Percentiles rank a stretch among this genome's conserved stretches.
phyloP scores from a whole-genome alignment of 2,113 vertebrate species.

The Scytalopus superciliaris region DNA sequence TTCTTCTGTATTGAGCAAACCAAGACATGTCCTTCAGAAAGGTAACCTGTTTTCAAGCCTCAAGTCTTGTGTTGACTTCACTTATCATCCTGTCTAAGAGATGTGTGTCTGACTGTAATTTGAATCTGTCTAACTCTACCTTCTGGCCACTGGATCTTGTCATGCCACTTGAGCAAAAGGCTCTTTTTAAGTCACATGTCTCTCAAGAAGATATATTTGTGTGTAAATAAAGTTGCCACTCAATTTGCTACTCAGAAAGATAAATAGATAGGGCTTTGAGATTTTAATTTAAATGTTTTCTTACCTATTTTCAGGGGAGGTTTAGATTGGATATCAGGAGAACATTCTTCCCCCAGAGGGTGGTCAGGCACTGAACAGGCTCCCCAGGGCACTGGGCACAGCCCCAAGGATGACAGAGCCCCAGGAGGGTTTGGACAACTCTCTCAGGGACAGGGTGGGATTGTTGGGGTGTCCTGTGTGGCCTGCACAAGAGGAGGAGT shows the following conservation, averaged over 20 bases:
- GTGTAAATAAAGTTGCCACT: background rate
- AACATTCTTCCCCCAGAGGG: background rate
- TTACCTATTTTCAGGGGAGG: background rate
- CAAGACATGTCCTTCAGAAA: background rate
- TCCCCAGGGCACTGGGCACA: background rate
- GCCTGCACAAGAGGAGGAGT: background rate
- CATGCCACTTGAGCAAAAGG: background rate
- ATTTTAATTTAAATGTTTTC: background rate
- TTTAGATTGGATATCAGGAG: accelerated
- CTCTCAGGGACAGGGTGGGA: background rate
- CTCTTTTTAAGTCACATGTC: background rate
- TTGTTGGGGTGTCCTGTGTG: background rate
- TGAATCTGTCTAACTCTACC: background rate
- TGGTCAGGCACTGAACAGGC: background rate
- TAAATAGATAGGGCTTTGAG: background rate
- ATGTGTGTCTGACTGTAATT: background rate
- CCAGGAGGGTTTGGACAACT: accelerated
- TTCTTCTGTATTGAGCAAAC: background rate
- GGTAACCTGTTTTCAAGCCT: background rate
- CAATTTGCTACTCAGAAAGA: background rate
- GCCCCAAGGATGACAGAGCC: background rate
- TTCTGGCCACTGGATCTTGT: background rate
- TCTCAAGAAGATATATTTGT: background rate
- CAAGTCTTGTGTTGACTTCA: background rate
- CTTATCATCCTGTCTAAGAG: background rate